phyloP scores from a whole-genome alignment of 1,140 invertebrate genomes.

The Trialeurodes vaporariorum region DNA sequence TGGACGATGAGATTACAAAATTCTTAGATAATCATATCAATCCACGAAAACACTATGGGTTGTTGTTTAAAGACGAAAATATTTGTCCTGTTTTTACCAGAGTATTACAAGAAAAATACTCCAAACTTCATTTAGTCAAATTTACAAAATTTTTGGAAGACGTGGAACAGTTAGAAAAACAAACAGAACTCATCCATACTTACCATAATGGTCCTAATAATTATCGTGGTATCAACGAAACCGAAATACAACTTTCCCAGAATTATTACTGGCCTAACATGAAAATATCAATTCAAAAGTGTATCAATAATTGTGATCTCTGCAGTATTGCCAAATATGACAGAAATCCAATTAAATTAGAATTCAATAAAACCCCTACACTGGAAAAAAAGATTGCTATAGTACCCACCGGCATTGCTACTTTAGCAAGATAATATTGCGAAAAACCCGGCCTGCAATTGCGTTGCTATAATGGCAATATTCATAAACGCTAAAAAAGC shows the following conservation, averaged over 20 bases:
- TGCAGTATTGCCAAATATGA: conserved; percentile 17
- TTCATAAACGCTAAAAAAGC: too few species aligned
- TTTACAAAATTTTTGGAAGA: background rate
- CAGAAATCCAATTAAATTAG: conserved; percentile 10
- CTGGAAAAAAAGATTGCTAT: too few species aligned
- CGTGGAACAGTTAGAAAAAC: background rate
- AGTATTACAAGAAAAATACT: conserved; percentile 3
- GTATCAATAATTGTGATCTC: conserved; percentile 11
- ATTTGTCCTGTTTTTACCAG: background rate
- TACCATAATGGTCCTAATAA: conserved; percentile 5
- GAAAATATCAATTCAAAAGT: conserved; percentile 1
- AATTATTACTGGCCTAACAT: conserved; percentile 17
- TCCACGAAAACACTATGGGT: background rate
- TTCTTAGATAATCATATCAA: background rate
- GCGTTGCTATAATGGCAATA: too few species aligned
- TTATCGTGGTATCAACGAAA: conserved; percentile 14
- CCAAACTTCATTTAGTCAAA: background rate
- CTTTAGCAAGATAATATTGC: too few species aligned
- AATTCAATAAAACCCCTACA: conserved; percentile 20
- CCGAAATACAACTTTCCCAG: background rate
- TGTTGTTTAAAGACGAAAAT: conserved; percentile 4
- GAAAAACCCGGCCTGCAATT: too few species aligned
- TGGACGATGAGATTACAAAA: background rate
- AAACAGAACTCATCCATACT: background rate
- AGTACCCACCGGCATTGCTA: too few species aligned